phyloP scores from a whole-genome alignment of 2,888 invertebrate genomes.

The Caenorhabditis angaria region DNA sequence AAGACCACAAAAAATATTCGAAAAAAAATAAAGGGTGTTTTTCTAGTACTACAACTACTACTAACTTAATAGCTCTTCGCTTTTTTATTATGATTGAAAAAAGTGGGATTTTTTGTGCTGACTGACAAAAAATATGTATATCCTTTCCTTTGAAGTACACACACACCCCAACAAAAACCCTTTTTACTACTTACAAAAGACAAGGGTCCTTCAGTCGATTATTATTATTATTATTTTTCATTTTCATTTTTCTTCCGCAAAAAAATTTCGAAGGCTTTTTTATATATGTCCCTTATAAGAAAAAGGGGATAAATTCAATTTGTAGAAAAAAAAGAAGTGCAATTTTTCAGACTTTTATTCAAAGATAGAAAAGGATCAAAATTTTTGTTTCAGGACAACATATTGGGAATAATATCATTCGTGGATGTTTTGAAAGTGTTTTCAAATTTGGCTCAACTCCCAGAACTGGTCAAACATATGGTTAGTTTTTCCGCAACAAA shows the following conservation, averaged over 20 bases:
- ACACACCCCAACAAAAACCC: background rate
- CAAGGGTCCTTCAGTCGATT: background rate
- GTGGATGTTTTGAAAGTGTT: slow-evolving; percentile 70
- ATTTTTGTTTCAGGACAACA: slow-evolving; percentile 63
- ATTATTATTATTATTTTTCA: background rate
- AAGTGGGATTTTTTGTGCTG: too few relatives aligned
- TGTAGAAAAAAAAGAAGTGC: background rate
- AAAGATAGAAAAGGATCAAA: background rate
- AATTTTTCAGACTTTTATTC: too few relatives aligned
- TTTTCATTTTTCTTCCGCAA: background rate
- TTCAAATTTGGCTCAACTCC: slow-evolving; percentile 63
- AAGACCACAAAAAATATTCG: too few relatives aligned
- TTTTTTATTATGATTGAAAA: slow-evolving; percentile 3
- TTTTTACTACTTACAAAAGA: slow-evolving; percentile 2
- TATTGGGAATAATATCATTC: slow-evolving; percentile 71
- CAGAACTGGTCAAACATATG: slow-evolving; percentile 22
- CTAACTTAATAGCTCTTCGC: slow-evolving; percentile 2
- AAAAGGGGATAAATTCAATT: background rate
- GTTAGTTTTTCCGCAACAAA: slow-evolving; percentile 8
- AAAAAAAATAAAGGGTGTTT: too few relatives aligned
- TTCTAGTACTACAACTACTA: background rate
- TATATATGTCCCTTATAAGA: background rate
- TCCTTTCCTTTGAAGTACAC: background rate
- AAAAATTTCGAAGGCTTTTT: too few relatives aligned
- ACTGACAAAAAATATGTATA: too few relatives aligned